Percentiles rank a stretch among this genome's conserved stretches.
phyloP scores from a whole-genome alignment of 2,888 invertebrate species.

The Salticus scenicus region DNA sequence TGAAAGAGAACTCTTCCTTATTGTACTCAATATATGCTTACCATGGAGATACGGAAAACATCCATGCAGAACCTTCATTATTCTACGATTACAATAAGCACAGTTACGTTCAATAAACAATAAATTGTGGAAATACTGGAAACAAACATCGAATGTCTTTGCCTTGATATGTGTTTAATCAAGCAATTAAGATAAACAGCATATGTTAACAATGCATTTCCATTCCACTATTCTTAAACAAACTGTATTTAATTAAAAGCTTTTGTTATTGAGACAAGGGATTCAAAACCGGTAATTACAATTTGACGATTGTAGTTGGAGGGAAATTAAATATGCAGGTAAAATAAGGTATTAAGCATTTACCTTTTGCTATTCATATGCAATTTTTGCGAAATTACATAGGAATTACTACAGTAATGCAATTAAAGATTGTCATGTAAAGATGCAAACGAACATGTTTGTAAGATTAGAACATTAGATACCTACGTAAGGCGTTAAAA shows the following conservation, averaged over 20 bases:
- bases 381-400: background rate
- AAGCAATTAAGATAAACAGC: constrained; percentile 40
- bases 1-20: no score
- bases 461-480: no score
- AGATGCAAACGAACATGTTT: no score
- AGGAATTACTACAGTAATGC: background rate
- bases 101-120: background rate
- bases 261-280: constrained; percentile 33
- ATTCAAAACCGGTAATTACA: constrained; percentile 53
- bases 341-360: background rate
- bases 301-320: constrained; percentile 20
- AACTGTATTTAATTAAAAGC: constrained; percentile 50
- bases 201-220: constrained; percentile 49
- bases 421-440: no score
- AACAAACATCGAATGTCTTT: background rate
- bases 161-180: constrained; percentile 18
- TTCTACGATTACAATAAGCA: background rate
- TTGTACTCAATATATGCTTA: no score
- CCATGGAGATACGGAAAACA: no score
- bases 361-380: background rate
- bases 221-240: background rate
- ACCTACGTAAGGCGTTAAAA: no score
- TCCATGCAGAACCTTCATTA: no score
- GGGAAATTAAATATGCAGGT: constrained; percentile 29
- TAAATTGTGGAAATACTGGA: background rate